Evolutionary conservation across 1,140 invertebrate species (phyloP), one percentile per base, ranked within the genome.

Genomic region (Calliphora vicina): DNA sequence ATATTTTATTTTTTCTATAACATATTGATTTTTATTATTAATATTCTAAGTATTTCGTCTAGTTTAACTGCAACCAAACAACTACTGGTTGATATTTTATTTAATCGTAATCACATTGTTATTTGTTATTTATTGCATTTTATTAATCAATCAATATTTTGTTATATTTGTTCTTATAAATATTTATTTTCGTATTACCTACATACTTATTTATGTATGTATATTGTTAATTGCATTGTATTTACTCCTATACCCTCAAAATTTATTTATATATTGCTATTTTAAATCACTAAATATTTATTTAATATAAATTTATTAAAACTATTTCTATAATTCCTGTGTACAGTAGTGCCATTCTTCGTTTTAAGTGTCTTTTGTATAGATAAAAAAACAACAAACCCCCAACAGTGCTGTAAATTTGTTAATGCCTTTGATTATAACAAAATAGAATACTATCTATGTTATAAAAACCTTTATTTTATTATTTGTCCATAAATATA

Each of bases 351-450:
- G 57, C 57, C 57, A 67, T 67, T 23, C 57, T 23, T 67, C 3
- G 2, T 9, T 23, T 67, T 67, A 67, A 67, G n/a, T 67, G 4
- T 23, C 57, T 23, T 17, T 57, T 67, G 57, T 67, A 67, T 23
- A 67, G 17, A 15, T 15, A 50, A 50, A 50, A 15, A 50, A 12
- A 50, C n/a, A n/a, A n/a, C n/a, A 50, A 5, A 12, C 4, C 13
- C 17, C 45, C 45, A 9, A 57, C 17, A 4, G 57, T 67, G 57
- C 57, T 67, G 57, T 67, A 67, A 23, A 67, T 67, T 67, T 67
- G 57, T 67, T 67, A 67, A 67, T 67, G 57, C 57, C 57, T 67
- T 61, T 67, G n/a, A 67, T 23, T 23, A 67, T 67, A 67, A 23
- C 45, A 57, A 57, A 57, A 17, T 15, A 17, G 13, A 13, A 57